A percentile compares a stretch with the other conserved stretches of the same genome.
These are phyloP conservation scores for Botia kubotai DNA, from an alignment of 2,797 vertebrate genomes.

Conservation along the genomic window DNA sequence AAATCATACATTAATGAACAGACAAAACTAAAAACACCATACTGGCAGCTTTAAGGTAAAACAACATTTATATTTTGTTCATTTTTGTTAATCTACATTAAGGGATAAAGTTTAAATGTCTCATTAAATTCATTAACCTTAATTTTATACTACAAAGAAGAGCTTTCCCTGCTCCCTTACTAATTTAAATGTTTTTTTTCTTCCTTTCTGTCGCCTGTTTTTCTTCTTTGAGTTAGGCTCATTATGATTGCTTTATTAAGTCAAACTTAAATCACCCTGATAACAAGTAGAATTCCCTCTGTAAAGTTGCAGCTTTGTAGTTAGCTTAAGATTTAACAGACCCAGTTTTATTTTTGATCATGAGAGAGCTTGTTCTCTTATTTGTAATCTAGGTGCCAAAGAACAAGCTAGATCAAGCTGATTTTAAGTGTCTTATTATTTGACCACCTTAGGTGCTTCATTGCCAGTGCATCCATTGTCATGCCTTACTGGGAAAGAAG, in stretches of 20 bases:
- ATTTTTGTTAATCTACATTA: too few relatives aligned
- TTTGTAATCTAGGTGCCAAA: neutral
- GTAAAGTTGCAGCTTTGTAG: neutral
- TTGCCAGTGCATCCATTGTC: slow-evolving; percentile 69
- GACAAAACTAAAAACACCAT: too few relatives aligned
- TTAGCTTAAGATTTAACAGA: neutral
- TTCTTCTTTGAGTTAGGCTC: neutral
- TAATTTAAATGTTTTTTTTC: neutral
- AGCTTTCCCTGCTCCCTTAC: too few relatives aligned
- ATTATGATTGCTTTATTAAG: too few relatives aligned
- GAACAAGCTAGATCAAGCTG: neutral
- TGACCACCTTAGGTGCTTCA: neutral
- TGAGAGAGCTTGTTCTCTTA: neutral
- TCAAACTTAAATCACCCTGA: neutral
- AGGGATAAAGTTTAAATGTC: too few relatives aligned
- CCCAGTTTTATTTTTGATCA: neutral
- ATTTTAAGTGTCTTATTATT: too few relatives aligned
- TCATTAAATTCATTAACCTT: too few relatives aligned
- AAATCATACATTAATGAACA: too few relatives aligned
- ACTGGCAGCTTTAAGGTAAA: too few relatives aligned
- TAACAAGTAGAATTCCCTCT: neutral
- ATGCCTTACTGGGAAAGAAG: slow-evolving; percentile 60
- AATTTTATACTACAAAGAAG: too few relatives aligned
- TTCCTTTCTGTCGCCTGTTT: neutral
- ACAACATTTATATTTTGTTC: too few relatives aligned